Base-by-base conservation (phyloP, 2,888 invertebrate species). In the Litoditis marina region DNA sequence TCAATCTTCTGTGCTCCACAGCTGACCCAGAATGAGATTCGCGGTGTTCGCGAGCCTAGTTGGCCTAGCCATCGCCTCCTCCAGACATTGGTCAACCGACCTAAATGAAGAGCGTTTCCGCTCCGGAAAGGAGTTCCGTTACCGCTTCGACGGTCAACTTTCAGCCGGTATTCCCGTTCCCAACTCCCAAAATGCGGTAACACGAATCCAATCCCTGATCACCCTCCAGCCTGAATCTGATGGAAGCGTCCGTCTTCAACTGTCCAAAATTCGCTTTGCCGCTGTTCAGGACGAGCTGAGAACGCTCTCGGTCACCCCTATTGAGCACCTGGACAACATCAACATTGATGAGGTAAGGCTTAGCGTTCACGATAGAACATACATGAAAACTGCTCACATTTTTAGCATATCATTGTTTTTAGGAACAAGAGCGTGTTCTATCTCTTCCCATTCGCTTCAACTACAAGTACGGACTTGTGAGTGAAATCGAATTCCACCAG, bases 101-200 rank as follows among this genome's bases (percentile, higher is more conserved):
- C 7, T 49, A 11, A 44, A 32, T 27, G 57, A 62, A 32, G 19
- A 57, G 19, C 36, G 47, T 34, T 71, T 65, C 68, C 71, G 71
- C 51, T 52, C 64, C 42, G 71, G 63, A 42, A 63, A 68, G 57
- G 72, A 72, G 56, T 72, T 68, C 63, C 69, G 66, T 52, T 72
- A 69, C 53, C 58, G 55, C 34, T 72, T 68, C 69, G 66, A 72
- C 53, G 65, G 72, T 42, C 77, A 78, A 58, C 58, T 78, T 56
- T 64, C 73, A 13, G 70, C 71, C 57, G 78, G 77, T 27, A 64
- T 79, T 25, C 77, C 78, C 55, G 53, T 68, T 50, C 63, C 75
- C 57, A 68, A 69, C 47, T 63, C 68, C 16, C 76, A 77, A 63
- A 69, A 73, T 62, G 63, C 76, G 49, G 69, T 64, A 63, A 69